These are phyloP conservation scores for Silurus glanis DNA, from an alignment of 2,113 vertebrate species.

Conservation along the genomic window DNA sequence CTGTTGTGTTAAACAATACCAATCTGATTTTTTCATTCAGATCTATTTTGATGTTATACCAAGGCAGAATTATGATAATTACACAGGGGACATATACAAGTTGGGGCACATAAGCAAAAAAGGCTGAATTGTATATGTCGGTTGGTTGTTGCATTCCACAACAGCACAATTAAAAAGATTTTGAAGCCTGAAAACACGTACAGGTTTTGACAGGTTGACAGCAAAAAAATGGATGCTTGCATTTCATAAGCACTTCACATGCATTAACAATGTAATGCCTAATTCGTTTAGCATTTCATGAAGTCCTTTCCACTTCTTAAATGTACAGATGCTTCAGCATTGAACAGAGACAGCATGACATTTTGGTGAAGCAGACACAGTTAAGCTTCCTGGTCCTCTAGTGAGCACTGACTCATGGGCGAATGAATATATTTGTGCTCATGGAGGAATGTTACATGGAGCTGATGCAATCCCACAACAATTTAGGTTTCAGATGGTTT, in stretches of 20 bases:
- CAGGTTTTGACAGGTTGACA: neutral
- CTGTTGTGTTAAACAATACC: too few species aligned
- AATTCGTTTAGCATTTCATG: neutral
- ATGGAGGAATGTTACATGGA: neutral
- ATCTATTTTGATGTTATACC: too few species aligned
- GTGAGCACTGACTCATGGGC: neutral
- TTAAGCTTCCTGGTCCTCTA: neutral
- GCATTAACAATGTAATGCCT: neutral
- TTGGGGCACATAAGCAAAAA: neutral
- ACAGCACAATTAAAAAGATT: neutral
- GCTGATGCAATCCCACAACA: slow-evolving; percentile 8
- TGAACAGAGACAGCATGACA: neutral
- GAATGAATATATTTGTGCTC: neutral
- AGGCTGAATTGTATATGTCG: neutral
- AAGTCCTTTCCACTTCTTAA: neutral
- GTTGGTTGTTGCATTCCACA: neutral
- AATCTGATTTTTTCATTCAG: too few species aligned
- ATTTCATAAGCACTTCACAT: neutral
- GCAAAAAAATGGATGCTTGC: neutral
- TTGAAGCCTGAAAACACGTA: neutral
- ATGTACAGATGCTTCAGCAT: neutral
- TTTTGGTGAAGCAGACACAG: neutral
- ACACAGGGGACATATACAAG: neutral
- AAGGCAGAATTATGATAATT: too few species aligned
- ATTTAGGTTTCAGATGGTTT: neutral